Evolutionary conservation across 2,797 vertebrate genomes (phyloP).

Genomic region (Zonotrichia albicollis): DNA sequence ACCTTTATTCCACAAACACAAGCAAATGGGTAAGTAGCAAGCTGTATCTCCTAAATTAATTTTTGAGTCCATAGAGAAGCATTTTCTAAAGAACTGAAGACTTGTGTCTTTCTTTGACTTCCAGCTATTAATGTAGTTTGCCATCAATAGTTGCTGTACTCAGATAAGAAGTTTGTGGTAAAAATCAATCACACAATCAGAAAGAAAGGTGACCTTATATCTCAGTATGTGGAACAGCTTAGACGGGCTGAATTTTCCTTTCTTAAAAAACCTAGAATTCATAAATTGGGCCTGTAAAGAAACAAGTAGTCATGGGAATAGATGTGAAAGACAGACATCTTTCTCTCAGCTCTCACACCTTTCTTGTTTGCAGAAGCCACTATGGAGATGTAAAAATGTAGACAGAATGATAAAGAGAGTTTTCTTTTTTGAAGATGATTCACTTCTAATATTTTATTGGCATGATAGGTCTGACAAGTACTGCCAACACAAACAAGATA

Average conservation of each 20-base stretch:
- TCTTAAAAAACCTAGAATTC: background rate
- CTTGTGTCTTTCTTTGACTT: background rate
- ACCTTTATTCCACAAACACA: constrained; percentile 4
- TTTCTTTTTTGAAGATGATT: constrained; percentile 52
- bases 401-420: constrained; percentile 18
- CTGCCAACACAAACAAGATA: constrained; percentile 27
- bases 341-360: background rate
- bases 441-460: constrained; percentile 37
- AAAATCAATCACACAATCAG: background rate
- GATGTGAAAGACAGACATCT: constrained; percentile 2
- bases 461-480: constrained; percentile 18
- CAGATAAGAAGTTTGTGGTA: background rate
- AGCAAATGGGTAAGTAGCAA: background rate
- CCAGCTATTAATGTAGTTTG: background rate
- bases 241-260: background rate
- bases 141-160: background rate
- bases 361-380: constrained; percentile 24
- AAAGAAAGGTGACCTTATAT: background rate
- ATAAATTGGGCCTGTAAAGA: background rate
- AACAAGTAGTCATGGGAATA: background rate
- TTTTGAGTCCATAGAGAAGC: background rate
- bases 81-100: background rate
- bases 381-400: constrained; percentile 35
- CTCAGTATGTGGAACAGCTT: background rate
- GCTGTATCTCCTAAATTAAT: background rate